Evolutionary conservation across 53 echinoderm and acorn worm species (phyloP), one percentile per base, ranked within the genome.

Genomic region (Luidia sarsii): DNA sequence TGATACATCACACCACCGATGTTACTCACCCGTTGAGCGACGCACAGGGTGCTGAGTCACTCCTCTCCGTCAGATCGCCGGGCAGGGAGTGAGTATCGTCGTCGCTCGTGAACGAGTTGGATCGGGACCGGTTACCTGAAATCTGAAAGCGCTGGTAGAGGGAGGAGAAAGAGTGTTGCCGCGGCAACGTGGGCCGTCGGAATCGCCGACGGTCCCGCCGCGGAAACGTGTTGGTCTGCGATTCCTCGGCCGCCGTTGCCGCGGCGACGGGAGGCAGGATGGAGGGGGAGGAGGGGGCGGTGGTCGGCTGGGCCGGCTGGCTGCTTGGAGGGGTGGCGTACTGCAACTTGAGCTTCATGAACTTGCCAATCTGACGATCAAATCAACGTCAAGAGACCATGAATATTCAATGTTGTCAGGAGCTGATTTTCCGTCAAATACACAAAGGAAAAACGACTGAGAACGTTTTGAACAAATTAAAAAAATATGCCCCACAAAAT

Each of bases 341-440:
- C 67, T 96, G 97, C 10, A 96, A 89, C 59, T 92, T 90, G 33
- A 96, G 50, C 77, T 96, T 96, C 93, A 96, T 96, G 81, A 74
- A 90, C 62, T 92, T 89, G 20, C 95, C 95, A 19, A 95, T 53
- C 95, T 95, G 67, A 21, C 45, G 4, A 59, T 39, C 50, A 35
- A 46, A 29, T 25, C n/a, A n/a, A n/a, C n/a, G n/a, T n/a, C n/a
- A n/a, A n/a, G n/a, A n/a, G n/a, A n/a, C n/a, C n/a, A n/a, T n/a
- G n/a, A n/a, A n/a, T n/a, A n/a, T n/a, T n/a, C n/a, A n/a, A n/a
- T n/a, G n/a, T n/a, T n/a, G n/a, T n/a, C n/a, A n/a, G n/a, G n/a
- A n/a, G n/a, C n/a, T n/a, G n/a, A n/a, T n/a, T n/a, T n/a, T n/a
- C n/a, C n/a, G n/a, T n/a, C n/a, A n/a, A n/a, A n/a, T n/a, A n/a